phyloP scores from a whole-genome alignment of 2,888 invertebrate species.

The Folsomia manolachei region DNA sequence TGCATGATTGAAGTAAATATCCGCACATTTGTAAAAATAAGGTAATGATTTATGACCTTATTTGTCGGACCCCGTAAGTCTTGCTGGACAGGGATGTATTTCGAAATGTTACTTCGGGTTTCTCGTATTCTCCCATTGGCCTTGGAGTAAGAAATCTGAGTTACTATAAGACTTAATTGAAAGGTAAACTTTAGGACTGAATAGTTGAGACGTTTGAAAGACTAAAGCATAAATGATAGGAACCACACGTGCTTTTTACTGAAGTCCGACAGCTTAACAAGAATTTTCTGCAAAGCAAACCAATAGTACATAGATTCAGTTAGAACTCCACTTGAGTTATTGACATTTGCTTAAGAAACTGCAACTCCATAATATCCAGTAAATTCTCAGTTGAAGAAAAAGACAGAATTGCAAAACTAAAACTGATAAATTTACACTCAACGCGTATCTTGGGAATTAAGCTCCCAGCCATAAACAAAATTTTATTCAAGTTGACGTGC shows the following conservation, averaged over 20 bases:
- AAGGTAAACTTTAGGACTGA: too few relatives aligned
- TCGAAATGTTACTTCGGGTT: conserved; percentile 1
- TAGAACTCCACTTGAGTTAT: background rate
- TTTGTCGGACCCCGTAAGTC: too few relatives aligned
- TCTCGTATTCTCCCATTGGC: background rate
- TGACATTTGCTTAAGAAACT: background rate
- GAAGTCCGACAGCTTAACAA: conserved; percentile 5
- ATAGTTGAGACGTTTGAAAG: background rate
- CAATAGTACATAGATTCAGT: background rate
- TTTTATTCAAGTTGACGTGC: background rate
- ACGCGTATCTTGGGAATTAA: background rate
- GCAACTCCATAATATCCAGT: too few relatives aligned
- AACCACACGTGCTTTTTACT: conserved; percentile 11
- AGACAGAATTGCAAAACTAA: background rate
- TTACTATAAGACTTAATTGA: too few relatives aligned
- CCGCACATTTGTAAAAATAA: conserved; percentile 1
- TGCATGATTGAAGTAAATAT: background rate
- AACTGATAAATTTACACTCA: background rate
- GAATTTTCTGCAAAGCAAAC: background rate
- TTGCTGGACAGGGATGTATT: conserved; percentile 3
- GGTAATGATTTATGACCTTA: conserved; percentile 14
- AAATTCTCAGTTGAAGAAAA: background rate
- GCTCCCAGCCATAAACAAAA: background rate
- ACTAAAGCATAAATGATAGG: conserved; percentile 6
- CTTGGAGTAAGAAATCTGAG: too few relatives aligned